These are phyloP conservation scores for Hydriomena furcata DNA, from an alignment of 2,888 invertebrate genomes.

Conservation along the genomic window DNA sequence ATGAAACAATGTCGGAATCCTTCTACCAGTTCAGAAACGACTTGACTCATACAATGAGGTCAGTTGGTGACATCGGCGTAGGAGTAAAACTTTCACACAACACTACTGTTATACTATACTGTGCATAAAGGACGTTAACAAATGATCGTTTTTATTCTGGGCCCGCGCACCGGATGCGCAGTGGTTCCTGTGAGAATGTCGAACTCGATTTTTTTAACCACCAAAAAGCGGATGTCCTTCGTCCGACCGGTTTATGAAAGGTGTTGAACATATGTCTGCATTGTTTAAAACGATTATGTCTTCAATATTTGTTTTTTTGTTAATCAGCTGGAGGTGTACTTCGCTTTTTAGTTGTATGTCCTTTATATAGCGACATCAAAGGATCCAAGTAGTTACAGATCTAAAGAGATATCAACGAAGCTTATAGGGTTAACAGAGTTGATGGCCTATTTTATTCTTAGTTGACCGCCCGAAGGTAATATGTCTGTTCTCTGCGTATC, in stretches of 20 bases:
- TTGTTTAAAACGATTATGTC: conserved; percentile 61
- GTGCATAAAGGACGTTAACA: conserved; percentile 66
- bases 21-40: too few species aligned
- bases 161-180: conserved; percentile 78
- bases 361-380: too few species aligned
- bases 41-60: too few species aligned
- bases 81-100: neutral
- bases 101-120: conserved; percentile 5
- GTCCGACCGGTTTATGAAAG: conserved; percentile 81
- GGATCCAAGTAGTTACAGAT: too few species aligned
- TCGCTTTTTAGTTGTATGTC: neutral
- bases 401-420: too few species aligned
- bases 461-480: too few species aligned
- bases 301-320: conserved; percentile 43
- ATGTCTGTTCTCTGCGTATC: too few species aligned
- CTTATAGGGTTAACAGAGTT: too few species aligned
- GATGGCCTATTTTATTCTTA: too few species aligned
- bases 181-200: conserved; percentile 82
- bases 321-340: conserved; percentile 17
- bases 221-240: conserved; percentile 83
- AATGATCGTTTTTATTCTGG: conserved; percentile 78
- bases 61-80: too few species aligned
- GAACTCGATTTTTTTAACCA: conserved; percentile 74
- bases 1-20: too few species aligned
- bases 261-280: conserved; percentile 81